These are phyloP conservation scores for Blastobasis adustella DNA, from an alignment of 2,888 invertebrate species.

Conservation along the genomic window DNA sequence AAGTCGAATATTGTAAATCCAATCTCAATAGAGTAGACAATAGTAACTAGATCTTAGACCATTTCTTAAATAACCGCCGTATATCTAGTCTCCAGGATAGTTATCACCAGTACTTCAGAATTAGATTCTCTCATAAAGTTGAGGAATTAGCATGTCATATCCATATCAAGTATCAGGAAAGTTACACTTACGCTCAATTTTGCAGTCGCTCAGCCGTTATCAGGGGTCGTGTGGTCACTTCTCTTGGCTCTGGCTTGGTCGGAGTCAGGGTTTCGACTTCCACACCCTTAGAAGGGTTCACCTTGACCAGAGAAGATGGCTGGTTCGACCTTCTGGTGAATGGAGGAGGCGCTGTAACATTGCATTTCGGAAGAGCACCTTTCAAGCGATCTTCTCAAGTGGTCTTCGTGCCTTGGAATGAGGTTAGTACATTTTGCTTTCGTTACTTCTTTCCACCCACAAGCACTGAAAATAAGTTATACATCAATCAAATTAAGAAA, in stretches of 20 bases:
- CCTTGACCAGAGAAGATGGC: slow-evolving; percentile 92
- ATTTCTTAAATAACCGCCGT: too few species aligned
- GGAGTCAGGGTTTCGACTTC: slow-evolving; percentile 97
- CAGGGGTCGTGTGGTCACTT: slow-evolving; percentile 93
- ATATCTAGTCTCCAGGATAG: too few species aligned
- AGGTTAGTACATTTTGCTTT: slow-evolving; percentile 62
- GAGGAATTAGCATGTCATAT: too few species aligned
- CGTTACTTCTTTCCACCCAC: background rate
- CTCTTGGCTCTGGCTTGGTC: slow-evolving; percentile 93
- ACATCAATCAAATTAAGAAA: too few species aligned
- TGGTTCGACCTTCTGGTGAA: slow-evolving; percentile 99
- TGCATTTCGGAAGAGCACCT: slow-evolving; percentile 94
- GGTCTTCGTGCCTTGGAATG: slow-evolving; percentile 97
- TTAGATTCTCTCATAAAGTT: too few species aligned
- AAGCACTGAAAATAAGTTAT: too few species aligned
- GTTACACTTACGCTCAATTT: slow-evolving; percentile 9
- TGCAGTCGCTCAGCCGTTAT: slow-evolving; percentile 97
- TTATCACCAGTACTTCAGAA: too few species aligned
- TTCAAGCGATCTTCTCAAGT: slow-evolving; percentile 92
- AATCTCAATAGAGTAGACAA: too few species aligned
- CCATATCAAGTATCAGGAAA: too few species aligned
- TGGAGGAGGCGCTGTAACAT: slow-evolving; percentile 97
- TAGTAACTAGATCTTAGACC: too few species aligned
- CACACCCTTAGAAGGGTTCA: slow-evolving; percentile 96
- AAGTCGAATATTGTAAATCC: too few species aligned